A percentile compares a stretch with the other conserved stretches of the same genome.
These are phyloP conservation scores for Odontamblyopus rebecca DNA, from an alignment of 2,797 vertebrate species.

Conservation along the genomic window DNA sequence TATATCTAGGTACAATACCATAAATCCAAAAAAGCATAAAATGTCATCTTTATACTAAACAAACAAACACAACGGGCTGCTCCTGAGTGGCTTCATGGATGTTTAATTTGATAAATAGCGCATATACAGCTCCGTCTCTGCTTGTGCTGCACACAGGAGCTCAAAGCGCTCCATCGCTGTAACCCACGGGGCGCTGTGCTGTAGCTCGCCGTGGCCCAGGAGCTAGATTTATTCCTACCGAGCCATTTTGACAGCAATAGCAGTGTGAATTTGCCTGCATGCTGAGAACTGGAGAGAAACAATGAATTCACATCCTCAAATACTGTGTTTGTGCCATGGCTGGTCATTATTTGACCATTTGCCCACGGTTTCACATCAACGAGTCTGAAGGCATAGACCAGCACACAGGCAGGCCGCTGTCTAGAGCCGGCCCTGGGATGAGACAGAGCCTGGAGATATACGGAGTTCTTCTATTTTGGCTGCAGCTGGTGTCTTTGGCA, in stretches of 20 bases:
- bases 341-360: conserved; percentile 52
- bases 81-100: not conserved
- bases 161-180: conserved; percentile 26
- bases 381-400: conserved; percentile 17
- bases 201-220: conserved; percentile 40
- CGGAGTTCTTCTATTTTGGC: not conserved
- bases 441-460: conserved; percentile 1
- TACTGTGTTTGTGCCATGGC: conserved; percentile 35
- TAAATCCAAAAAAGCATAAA: not conserved
- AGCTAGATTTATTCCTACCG: conserved; percentile 53
- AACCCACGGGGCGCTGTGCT: conserved; percentile 35
- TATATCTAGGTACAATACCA: not conserved
- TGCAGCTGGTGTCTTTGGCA: conserved; percentile 3
- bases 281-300: conserved; percentile 38
- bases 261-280: conserved; percentile 43
- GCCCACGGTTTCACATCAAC: conserved; percentile 34
- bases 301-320: conserved; percentile 37
- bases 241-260: conserved; percentile 37
- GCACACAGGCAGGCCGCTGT: not conserved
- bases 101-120: conserved; percentile 9
- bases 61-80: not conserved
- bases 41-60: not conserved
- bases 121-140: conserved; percentile 6
- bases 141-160: conserved; percentile 26
- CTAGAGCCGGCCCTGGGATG: conserved; percentile 7